Conservation (phyloP, 2,888 invertebrate genomes). For the Norana najaformis region DNA sequence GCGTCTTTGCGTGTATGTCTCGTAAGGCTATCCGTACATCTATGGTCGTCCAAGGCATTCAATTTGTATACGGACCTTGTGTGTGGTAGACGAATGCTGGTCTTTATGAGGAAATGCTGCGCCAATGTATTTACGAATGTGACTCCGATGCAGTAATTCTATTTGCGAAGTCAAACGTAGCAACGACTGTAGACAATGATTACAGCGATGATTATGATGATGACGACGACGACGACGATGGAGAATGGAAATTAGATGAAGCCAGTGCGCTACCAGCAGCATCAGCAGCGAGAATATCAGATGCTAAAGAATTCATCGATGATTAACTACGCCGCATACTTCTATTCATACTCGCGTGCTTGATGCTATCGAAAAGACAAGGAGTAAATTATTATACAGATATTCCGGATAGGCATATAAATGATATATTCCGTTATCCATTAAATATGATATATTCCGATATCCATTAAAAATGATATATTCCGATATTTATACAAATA, state of each 20-base stretch:
- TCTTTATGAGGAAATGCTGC: neutral
- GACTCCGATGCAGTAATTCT: neutral
- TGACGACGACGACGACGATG: neutral
- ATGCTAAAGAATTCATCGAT: neutral
- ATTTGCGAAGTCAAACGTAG: neutral
- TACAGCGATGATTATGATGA: neutral
- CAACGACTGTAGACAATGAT: neutral
- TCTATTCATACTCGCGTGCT: neutral
- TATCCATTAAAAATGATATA: no score
- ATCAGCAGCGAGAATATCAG: neutral
- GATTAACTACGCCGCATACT: neutral
- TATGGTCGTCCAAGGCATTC: neutral
- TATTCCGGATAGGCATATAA: neutral
- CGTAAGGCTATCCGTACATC: neutral
- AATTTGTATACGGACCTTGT: no score
- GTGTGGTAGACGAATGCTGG: neutral
- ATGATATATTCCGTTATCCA: no score
- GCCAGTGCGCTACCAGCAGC: neutral
- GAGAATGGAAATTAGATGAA: neutral
- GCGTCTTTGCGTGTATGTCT: neutral
- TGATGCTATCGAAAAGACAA: neutral
- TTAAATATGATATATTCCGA: no score
- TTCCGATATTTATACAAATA: no score
- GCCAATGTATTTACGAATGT: neutral
- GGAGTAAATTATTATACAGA: neutral